A percentile compares a stretch with the other conserved stretches of the same genome.
Evolutionary conservation across 1,140 invertebrate species (phyloP).

Genomic region (Elymnias hypermnestra): DNA sequence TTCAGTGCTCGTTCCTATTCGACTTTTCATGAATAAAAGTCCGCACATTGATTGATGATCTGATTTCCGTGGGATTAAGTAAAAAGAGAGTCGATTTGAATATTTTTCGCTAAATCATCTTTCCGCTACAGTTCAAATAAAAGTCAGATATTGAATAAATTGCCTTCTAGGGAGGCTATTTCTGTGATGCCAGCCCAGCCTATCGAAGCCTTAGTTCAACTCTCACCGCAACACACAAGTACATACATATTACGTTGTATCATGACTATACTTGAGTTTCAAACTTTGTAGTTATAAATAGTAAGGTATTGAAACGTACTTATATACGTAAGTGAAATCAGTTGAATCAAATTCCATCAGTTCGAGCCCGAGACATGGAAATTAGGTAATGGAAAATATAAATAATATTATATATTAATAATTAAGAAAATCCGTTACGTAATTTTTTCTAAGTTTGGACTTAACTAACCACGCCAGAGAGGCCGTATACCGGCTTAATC

Average conservation of each 20-base stretch:
- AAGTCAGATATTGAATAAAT: constrained; percentile 6
- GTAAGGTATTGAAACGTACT: too few species aligned
- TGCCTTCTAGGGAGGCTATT: constrained; percentile 5
- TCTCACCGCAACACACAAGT: background rate
- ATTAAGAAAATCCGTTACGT: too few species aligned
- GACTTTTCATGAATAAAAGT: constrained; percentile 1
- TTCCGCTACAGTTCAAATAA: constrained; percentile 2
- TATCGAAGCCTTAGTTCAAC: background rate
- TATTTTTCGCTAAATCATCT: constrained; percentile 5
- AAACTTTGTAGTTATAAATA: too few species aligned
- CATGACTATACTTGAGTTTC: too few species aligned
- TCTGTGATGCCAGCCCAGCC: constrained; percentile 11
- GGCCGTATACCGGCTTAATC: too few species aligned
- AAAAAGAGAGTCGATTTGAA: constrained; percentile 2
- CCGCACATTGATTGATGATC: constrained; percentile 11
- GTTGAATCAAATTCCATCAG: too few species aligned
- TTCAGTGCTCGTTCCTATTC: background rate
- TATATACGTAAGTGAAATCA: too few species aligned
- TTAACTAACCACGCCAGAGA: too few species aligned
- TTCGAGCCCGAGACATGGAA: too few species aligned
- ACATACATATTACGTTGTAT: background rate
- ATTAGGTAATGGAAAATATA: too few species aligned
- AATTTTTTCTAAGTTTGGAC: too few species aligned
- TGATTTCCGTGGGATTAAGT: constrained; percentile 5
- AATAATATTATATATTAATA: too few species aligned